phyloP scores from a whole-genome alignment of 2,888 invertebrate species.

The Neoscelio sp. region DNA sequence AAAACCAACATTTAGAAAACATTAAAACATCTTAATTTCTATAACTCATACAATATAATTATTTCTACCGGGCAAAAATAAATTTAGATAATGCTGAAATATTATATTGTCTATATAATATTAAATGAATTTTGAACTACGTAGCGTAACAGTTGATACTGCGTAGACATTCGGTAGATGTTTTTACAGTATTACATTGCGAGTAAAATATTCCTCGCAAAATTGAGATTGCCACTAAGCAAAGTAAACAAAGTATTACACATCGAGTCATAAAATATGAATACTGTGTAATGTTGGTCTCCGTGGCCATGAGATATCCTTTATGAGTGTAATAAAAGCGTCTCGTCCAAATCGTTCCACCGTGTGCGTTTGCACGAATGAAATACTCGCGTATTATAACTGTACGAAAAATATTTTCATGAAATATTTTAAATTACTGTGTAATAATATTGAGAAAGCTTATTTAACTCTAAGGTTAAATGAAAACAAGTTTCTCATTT shows the following conservation, averaged over 20 bases:
- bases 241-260: slow-evolving; percentile 64
- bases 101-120: slow-evolving; percentile 31
- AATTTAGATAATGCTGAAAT: neutral
- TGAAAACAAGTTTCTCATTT: neutral
- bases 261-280: slow-evolving; percentile 63
- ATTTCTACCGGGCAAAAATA: neutral
- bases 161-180: slow-evolving; percentile 23
- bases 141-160: neutral
- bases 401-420: slow-evolving; percentile 45
- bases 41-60: neutral
- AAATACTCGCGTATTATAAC: slow-evolving; percentile 55
- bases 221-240: slow-evolving; percentile 61
- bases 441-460: slow-evolving; percentile 22
- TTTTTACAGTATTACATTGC: slow-evolving; percentile 51
- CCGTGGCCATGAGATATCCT: slow-evolving; percentile 67
- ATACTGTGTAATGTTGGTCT: slow-evolving; percentile 60
- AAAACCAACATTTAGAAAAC: no score
- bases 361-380: slow-evolving; percentile 62
- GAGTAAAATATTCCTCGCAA: slow-evolving; percentile 46
- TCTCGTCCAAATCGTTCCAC: slow-evolving; percentile 67
- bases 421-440: slow-evolving; percentile 35
- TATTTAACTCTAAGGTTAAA: slow-evolving; percentile 1
- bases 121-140: slow-evolving; percentile 30
- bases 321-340: slow-evolving; percentile 71
- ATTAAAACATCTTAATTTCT: slow-evolving; percentile 17